These are phyloP conservation scores for Eurosta solidaginis DNA, from an alignment of 1,140 invertebrate genomes.

Conservation along the genomic window DNA sequence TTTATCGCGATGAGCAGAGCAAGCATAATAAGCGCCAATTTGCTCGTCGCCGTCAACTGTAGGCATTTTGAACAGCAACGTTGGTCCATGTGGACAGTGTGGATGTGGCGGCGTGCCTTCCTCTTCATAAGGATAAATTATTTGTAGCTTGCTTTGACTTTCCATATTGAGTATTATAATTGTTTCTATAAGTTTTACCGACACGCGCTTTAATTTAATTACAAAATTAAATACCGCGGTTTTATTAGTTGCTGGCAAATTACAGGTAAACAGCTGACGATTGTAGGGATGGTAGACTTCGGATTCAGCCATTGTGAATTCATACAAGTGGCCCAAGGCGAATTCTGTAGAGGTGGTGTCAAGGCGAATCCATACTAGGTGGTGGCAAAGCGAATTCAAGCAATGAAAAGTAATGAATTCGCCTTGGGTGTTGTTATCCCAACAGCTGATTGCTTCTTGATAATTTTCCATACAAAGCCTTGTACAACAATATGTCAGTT, in stretches of 20 bases:
- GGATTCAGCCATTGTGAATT: no score
- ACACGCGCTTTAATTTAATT: not conserved
- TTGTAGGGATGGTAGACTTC: no score
- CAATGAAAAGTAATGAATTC: no score
- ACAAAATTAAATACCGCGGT: not conserved
- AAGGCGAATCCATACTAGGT: no score
- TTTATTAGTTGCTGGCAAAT: not conserved
- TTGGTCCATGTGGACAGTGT: conserved; percentile 33
- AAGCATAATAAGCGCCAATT: conserved; percentile 70
- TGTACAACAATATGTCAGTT: no score
- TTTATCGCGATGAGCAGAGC: conserved; percentile 77
- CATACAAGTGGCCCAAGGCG: no score
- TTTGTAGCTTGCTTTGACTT: not conserved
- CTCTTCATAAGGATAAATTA: conserved; percentile 31
- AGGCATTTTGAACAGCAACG: conserved; percentile 21
- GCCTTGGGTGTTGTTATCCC: no score
- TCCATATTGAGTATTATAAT: not conserved
- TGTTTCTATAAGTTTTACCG: not conserved
- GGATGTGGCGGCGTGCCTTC: conserved; percentile 14
- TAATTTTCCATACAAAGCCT: no score
- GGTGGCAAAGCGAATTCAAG: no score
- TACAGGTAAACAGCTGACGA: conserved; percentile 5
- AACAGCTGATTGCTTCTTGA: no score
- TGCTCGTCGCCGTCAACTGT: not conserved
- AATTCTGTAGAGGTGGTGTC: no score